A percentile compares a stretch with the other conserved stretches of the same genome.
Evolutionary conservation across 2,797 vertebrate genomes (phyloP).

Genomic region (Malacoctenus gilli): DNA sequence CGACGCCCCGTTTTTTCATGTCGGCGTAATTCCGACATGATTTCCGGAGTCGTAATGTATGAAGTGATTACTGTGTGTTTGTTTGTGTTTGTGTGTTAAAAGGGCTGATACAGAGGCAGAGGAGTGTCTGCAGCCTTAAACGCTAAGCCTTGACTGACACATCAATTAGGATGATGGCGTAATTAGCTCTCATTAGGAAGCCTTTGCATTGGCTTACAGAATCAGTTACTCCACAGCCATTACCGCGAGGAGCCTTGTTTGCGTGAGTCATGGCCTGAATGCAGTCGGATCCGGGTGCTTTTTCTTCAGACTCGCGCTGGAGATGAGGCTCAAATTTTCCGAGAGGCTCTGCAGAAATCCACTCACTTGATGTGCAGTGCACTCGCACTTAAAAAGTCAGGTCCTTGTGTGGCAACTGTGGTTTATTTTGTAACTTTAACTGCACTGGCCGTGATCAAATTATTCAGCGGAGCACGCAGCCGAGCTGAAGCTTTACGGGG

Average conservation of each 20-base stretch:
- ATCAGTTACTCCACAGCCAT: conserved; percentile 37
- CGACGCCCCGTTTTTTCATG: too few species aligned
- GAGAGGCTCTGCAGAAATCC: background rate
- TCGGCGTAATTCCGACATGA: background rate
- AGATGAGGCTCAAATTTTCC: background rate
- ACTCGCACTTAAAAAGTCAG: background rate
- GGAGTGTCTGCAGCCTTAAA: conserved; percentile 31
- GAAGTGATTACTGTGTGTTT: conserved; percentile 6
- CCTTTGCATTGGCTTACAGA: conserved; percentile 38
- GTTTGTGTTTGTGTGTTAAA: conserved; percentile 21
- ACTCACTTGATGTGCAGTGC: too few species aligned
- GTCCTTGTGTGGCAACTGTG: background rate
- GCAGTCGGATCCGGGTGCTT: conserved; percentile 2
- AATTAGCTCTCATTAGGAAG: conserved; percentile 66
- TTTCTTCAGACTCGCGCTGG: background rate
- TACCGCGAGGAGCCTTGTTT: conserved; percentile 25
- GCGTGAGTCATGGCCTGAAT: conserved; percentile 23
- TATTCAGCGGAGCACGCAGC: background rate
- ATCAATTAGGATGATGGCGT: conserved; percentile 62
- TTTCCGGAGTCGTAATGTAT: conserved; percentile 14
- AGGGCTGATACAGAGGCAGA: conserved; percentile 24
- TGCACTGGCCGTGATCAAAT: background rate
- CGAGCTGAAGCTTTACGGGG: background rate
- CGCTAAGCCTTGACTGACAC: conserved; percentile 49
- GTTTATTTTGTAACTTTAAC: background rate